Percentiles rank a stretch among this genome's conserved stretches.
phyloP scores from a whole-genome alignment of 2,113 vertebrate species.

The Chrysochloris asiatica region DNA sequence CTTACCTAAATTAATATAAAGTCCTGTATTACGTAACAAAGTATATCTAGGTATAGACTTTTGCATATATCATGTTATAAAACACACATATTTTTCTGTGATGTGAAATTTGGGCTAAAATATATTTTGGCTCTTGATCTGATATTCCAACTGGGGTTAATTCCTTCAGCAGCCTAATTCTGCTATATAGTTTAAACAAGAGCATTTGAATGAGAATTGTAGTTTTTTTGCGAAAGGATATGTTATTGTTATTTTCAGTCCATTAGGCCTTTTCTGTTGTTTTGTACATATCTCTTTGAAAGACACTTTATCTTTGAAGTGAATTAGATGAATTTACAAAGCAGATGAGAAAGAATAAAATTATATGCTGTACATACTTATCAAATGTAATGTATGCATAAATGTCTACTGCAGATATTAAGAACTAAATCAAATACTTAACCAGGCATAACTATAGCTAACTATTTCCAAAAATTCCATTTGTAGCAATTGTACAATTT shows the following conservation, averaged over 20 bases:
- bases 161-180: not conserved
- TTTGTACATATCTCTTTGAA: not conserved
- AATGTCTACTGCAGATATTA: not conserved
- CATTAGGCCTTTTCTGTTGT: not conserved
- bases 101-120: not conserved
- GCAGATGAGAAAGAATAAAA: constrained; percentile 41
- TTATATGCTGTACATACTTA: not conserved
- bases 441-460: not conserved
- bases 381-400: constrained; percentile 8
- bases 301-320: not conserved
- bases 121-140: not conserved
- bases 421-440: constrained; percentile 6
- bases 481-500: not conserved
- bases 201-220: not conserved
- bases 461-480: constrained; percentile 33
- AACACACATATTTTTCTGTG: not conserved
- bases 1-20: constrained; percentile 6
- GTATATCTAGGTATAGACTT: not conserved
- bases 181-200: not conserved
- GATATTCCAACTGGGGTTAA: not conserved
- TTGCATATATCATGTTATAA: constrained; percentile 37
- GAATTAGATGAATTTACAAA: too few species aligned
- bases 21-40: not conserved
- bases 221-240: not conserved
- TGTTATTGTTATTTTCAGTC: not conserved